phyloP scores from a whole-genome alignment of 2,797 vertebrate genomes.

The Graptemys geographica region DNA sequence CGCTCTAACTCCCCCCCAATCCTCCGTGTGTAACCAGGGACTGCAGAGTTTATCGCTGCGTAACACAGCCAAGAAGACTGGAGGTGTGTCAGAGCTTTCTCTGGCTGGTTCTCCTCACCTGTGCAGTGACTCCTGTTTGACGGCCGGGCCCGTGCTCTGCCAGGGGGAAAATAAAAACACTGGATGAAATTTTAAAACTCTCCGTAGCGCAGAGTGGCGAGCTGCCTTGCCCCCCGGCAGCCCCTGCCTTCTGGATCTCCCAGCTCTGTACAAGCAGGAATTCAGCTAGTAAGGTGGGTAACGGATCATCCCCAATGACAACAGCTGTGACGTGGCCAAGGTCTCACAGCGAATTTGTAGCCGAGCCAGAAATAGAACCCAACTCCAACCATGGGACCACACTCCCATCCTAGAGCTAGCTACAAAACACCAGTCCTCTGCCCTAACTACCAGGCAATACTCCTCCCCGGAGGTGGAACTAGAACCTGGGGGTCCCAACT shows the following conservation, averaged over 20 bases:
- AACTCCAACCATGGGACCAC: not conserved
- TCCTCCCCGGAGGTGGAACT: not conserved
- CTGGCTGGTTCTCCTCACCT: not conserved
- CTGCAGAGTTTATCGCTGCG: not conserved
- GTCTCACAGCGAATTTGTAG: not conserved
- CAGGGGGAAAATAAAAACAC: fast-evolving
- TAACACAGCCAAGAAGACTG: not conserved
- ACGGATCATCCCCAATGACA: not conserved
- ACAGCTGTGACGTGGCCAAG: not conserved
- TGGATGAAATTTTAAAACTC: not conserved
- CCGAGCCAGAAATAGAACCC: not conserved
- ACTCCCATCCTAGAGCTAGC: not conserved
- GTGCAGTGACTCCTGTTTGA: fast-evolving
- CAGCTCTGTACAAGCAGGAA: not conserved
- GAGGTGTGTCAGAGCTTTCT: too few species aligned
- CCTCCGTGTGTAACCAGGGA: not conserved
- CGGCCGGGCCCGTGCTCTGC: not conserved
- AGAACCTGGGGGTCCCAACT: not conserved
- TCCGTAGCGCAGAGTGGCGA: not conserved
- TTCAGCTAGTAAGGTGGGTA: not conserved
- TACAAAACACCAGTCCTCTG: not conserved
- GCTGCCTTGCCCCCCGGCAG: not conserved
- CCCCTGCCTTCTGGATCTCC: not conserved
- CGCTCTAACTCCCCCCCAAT: not conserved
- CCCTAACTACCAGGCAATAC: not conserved